Conservation (phyloP, 2,113 vertebrate genomes). For the Engraulis encrasicolus region DNA sequence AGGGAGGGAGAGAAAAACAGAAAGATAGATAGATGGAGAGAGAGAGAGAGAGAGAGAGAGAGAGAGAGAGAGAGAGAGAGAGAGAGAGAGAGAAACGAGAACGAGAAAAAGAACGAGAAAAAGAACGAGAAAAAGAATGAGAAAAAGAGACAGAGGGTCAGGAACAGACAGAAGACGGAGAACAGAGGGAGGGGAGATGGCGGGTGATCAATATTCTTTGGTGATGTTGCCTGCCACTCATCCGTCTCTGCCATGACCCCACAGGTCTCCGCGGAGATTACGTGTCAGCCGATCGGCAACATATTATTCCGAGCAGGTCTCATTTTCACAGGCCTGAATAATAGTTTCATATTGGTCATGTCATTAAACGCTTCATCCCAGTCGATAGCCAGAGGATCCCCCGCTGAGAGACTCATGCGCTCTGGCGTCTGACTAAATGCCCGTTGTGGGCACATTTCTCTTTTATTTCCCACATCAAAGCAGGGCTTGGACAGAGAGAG, state of each 20-base stretch:
- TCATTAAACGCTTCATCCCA: slow-evolving; percentile 37
- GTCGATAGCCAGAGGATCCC: slow-evolving; percentile 12
- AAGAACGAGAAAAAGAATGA: too few species aligned
- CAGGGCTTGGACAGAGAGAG: too few species aligned
- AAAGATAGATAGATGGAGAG: too few species aligned
- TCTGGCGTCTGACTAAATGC: slow-evolving; percentile 18
- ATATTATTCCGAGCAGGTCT: slow-evolving; percentile 40
- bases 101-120: too few species aligned
- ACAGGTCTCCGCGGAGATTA: slow-evolving; percentile 33
- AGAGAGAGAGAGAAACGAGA: too few species aligned
- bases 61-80: too few species aligned
- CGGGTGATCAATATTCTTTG: slow-evolving; percentile 40
- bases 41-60: too few species aligned
- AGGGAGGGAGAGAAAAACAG: too few species aligned
- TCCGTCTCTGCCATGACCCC: slow-evolving; percentile 45
- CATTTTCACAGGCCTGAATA: slow-evolving; percentile 30
- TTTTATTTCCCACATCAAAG: slow-evolving; percentile 38
- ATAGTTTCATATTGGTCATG: slow-evolving; percentile 38
- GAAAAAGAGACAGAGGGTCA: neutral
- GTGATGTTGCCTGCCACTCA: slow-evolving; percentile 41
- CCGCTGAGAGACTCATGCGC: neutral
- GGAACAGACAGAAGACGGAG: neutral
- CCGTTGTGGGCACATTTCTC: slow-evolving; percentile 15
- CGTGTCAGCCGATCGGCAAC: slow-evolving; percentile 33
- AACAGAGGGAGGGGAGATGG: neutral